Conservation (phyloP, 1,140 invertebrate species). For the Macrosteles quadrilineatus region DNA sequence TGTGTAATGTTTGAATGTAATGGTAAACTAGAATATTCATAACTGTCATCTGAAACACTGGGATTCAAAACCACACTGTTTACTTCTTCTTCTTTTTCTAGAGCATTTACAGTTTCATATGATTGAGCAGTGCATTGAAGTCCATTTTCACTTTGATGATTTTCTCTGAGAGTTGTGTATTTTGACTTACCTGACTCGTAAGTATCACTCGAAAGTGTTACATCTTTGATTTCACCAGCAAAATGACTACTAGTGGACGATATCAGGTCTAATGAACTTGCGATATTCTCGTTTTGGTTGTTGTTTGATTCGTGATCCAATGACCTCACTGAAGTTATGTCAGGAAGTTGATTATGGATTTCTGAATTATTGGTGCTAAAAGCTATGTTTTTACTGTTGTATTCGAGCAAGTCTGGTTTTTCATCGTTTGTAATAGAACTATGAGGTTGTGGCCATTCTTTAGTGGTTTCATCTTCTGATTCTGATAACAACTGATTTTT, state of each 20-base stretch:
- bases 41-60: no score
- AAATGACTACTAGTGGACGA: background rate
- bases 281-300: background rate
- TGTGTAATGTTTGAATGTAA: no score
- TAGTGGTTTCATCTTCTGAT: slow-evolving; percentile 3
- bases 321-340: slow-evolving; percentile 46
- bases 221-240: no score
- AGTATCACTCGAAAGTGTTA: no score
- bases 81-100: no score
- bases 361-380: background rate
- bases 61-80: no score
- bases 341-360: slow-evolving; percentile 21
- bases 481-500: background rate
- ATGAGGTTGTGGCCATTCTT: background rate
- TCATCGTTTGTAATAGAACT: slow-evolving; percentile 13
- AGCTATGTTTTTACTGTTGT: slow-evolving; percentile 2
- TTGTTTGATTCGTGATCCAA: slow-evolving; percentile 40
- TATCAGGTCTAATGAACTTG: slow-evolving; percentile 4
- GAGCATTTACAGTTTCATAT: no score
- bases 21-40: no score
- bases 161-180: no score
- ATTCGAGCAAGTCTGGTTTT: slow-evolving; percentile 31
- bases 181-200: no score
- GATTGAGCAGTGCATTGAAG: no score
- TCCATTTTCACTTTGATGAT: no score